A percentile compares a stretch with the other conserved stretches of the same genome.
phyloP scores from a whole-genome alignment of 2,797 vertebrate species.

The Glossophaga mutica region DNA sequence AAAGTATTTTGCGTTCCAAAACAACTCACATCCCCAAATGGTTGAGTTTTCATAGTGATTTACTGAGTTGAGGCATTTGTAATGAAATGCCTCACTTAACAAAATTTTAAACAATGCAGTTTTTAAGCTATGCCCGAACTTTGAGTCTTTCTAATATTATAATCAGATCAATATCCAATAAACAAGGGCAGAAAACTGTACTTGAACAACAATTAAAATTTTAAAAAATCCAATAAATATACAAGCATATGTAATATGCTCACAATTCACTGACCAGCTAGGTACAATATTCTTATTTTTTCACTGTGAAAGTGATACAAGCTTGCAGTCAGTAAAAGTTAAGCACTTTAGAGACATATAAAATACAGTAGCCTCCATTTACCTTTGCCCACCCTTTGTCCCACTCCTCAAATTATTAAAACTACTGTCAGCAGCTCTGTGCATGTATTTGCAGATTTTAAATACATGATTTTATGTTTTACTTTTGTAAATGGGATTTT shows the following conservation, averaged over 20 bases:
- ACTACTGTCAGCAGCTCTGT: neutral
- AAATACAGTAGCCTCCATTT: neutral
- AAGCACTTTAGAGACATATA: neutral
- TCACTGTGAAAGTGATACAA: neutral
- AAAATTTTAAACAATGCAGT: neutral
- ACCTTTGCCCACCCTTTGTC: neutral
- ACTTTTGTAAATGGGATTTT: neutral
- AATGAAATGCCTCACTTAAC: neutral
- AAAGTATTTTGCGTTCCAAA: constrained; percentile 51
- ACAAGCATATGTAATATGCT: neutral
- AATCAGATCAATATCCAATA: neutral
- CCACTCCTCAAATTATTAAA: neutral
- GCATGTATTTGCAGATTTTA: neutral
- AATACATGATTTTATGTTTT: neutral
- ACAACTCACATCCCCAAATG: constrained; percentile 31
- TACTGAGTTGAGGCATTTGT: neutral
- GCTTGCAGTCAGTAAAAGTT: neutral
- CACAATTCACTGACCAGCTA: neutral
- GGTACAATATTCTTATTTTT: neutral
- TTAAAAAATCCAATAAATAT: neutral
- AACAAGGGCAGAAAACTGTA: no score
- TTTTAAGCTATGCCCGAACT: neutral
- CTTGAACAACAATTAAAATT: no score
- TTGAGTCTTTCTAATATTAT: neutral
- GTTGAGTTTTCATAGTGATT: constrained; percentile 23